Conservation (phyloP, 2,888 invertebrate genomes). For the Coleophora deauratella region DNA sequence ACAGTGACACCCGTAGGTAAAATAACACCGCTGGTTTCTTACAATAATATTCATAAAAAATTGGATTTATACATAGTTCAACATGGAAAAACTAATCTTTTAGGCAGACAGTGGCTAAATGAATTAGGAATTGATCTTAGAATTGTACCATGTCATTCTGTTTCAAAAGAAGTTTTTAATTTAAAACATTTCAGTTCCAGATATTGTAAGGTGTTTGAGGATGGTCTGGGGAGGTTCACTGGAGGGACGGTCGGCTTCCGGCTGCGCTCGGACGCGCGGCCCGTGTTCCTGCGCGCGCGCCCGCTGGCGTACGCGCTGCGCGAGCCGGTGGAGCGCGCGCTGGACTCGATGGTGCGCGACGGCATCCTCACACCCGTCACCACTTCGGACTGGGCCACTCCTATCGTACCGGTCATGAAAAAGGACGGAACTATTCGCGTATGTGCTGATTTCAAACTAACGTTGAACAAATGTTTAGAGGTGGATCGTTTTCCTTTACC, state of each 20-base stretch:
- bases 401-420: too few relatives aligned
- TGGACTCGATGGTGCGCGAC: slow-evolving; percentile 12
- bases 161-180: background rate
- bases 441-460: slow-evolving; percentile 23
- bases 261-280: slow-evolving; percentile 3
- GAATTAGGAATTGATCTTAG: slow-evolving; percentile 8
- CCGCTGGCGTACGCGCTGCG: too few relatives aligned
- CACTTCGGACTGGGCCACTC: slow-evolving; percentile 18
- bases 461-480: too few relatives aligned
- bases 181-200: background rate
- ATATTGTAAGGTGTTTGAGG: slow-evolving; percentile 3
- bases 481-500: too few relatives aligned
- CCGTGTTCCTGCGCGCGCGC: too few relatives aligned
- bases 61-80: slow-evolving; percentile 13
- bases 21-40: slow-evolving; percentile 5
- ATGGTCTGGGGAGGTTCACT: slow-evolving; percentile 3
- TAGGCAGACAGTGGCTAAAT: slow-evolving; percentile 13
- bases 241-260: slow-evolving; percentile 1
- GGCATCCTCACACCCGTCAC: slow-evolving; percentile 20
- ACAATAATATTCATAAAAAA: slow-evolving; percentile 3
- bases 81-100: too few relatives aligned
- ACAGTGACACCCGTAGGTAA: slow-evolving; percentile 7
- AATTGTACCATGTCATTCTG: background rate
- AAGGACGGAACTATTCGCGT: slow-evolving; percentile 21
- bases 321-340: slow-evolving; percentile 18